Base-by-base conservation (phyloP, 1,140 invertebrate species). In the Gryllus bimaculatus region DNA sequence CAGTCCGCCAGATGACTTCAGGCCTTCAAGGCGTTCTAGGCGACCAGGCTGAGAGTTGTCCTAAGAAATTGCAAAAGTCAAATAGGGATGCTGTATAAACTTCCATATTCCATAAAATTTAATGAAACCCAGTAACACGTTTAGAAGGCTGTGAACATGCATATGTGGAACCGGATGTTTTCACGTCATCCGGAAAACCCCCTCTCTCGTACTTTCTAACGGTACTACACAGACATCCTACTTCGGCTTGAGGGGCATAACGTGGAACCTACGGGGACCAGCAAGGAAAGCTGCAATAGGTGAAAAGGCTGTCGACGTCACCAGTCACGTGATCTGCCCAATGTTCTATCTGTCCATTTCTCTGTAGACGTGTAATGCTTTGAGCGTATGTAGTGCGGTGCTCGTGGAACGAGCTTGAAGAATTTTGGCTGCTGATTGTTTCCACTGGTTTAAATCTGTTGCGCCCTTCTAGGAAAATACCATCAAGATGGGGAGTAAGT, bases 401-500 rank as follows among this genome's bases (percentile, higher is more conserved):
- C 83, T 85, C 10, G n/a, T 20, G 8, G 47, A 66, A 20, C 74
- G 47, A 48, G 21, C 48, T 49, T 49, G 47, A 73, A 21, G 8
- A 47, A 49, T 49, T 0, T 6, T 47, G n/a, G n/a, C 21, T 47
- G 73, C 13, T 1, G 13, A 8, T 15, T 21, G 74, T 15, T 47
- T 39, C 26, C 5, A 39, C 26, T 39, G 26, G 26, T 39, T 39
- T 39, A 39, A 39, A 39, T 39, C 26, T 39, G 26, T 39, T 39
- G 26, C 26, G 26, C 5, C 5, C 26, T 39, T 39, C 86, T 86
- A 84, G 84, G 85, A 84, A 84, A 85, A 87, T 85, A 85, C 86
- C 86, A 86, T 87, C 86, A 88, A 87, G 85, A 90, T 90, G 89
- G 89, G 88, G 83, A 90, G 89, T 90, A 87, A 90, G 89, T 90